Evolutionary conservation across 2,113 vertebrate species (phyloP).

Genomic region (Electrona antarctica): DNA sequence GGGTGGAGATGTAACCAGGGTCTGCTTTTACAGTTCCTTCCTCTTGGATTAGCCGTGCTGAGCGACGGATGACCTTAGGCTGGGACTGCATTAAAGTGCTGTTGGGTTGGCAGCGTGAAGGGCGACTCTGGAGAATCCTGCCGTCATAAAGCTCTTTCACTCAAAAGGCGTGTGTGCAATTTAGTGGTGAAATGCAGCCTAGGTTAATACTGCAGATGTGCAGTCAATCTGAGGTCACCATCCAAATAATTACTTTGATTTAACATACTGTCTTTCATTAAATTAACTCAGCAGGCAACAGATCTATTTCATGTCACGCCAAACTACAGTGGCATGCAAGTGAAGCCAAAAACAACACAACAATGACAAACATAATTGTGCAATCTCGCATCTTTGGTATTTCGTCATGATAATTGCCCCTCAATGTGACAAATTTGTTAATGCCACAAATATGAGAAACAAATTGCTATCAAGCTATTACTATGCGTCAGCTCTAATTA

Average conservation of each 20-base stretch:
- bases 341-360: background rate
- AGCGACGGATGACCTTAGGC: constrained; percentile 53
- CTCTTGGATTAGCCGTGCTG: constrained; percentile 46
- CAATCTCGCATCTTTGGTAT: background rate
- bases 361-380: background rate
- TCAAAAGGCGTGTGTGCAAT: background rate
- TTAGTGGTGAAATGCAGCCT: background rate
- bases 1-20: constrained; percentile 27
- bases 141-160: constrained; percentile 4
- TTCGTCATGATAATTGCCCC: constrained; percentile 7
- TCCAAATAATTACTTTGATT: no score
- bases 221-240: background rate
- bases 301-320: no score
- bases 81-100: constrained; percentile 30
- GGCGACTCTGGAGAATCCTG: background rate
- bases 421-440: constrained; percentile 10
- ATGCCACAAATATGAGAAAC: constrained; percentile 14
- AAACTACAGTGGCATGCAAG: background rate
- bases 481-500: constrained; percentile 2
- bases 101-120: constrained; percentile 26
- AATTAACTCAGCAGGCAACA: background rate
- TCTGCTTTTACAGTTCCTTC: constrained; percentile 39
- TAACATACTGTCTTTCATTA: background rate
- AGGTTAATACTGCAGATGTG: background rate
- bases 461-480: constrained; percentile 5